Base-by-base conservation (phyloP, 2,888 invertebrate genomes). In the Sarcophaga caerulescens region DNA sequence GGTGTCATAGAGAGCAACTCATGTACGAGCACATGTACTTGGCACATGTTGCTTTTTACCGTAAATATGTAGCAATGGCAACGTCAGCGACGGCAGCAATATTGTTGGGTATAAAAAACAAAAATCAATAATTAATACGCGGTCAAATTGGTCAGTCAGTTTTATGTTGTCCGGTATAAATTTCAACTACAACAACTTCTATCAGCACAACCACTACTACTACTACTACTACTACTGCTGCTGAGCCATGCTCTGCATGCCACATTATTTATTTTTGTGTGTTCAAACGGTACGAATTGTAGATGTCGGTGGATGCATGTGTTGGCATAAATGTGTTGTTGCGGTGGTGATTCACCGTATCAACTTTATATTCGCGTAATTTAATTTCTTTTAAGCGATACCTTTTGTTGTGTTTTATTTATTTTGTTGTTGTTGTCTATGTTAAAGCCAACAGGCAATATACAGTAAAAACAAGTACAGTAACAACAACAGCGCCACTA, bases 71-170 rank as follows among this genome's bases (percentile, higher is more conserved):
- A 21, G 74, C 79, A 81, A 35, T 59, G 35, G 23, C 45, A 77
- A 66, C 35, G 47, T 17, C 62, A 3, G 44, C 74, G 79, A 62
- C 70, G 35, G 69, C 70, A 71, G 57, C 68, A n/a, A 35, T 35
- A 25, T 3, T 6, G 6, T 6, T 1, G 1, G 10, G 35, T 35
- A 35, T 69, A 60, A 57, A 57, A 84, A 77, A 79, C 68, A 84
- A 78, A 84, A 87, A 81, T 80, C 84, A 85, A 86, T 81, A 84
- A 79, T 85, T 85, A 85, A 84, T 86, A 86, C 80, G 79, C 83
- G 81, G 47, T 73, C 79, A 85, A 87, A 81, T 82, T 82, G 84
- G 80, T 75, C 86, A 84, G 77, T 76, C 62, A 63, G 35, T 35
- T 35, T 10, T 10, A 79, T 73, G 66, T 80, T 52, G 79, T 84